Conservation (phyloP, 2,888 invertebrate genomes). For the Thymelicus acteon region DNA sequence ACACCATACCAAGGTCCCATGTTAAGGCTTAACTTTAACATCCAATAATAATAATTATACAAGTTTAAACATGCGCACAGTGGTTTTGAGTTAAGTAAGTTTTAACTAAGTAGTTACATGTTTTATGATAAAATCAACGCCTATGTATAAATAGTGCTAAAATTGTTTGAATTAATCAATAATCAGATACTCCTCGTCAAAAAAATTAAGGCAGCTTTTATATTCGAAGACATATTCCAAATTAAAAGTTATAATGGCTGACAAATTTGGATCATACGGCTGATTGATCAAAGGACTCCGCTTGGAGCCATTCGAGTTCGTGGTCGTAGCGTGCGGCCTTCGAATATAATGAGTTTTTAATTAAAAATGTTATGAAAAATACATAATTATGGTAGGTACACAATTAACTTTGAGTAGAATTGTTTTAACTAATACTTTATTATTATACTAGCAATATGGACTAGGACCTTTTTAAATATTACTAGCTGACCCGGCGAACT, state of each 20-base stretch:
- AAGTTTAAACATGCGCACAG: neutral
- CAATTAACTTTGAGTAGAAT: neutral
- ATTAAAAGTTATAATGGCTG: constrained; percentile 2
- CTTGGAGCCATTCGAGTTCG: neutral
- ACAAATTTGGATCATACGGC: constrained; percentile 3
- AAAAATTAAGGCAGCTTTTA: neutral
- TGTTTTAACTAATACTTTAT: too few relatives aligned
- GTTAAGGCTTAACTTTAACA: constrained; percentile 17
- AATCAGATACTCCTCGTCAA: too few relatives aligned
- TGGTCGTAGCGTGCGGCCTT: neutral
- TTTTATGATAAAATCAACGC: neutral
- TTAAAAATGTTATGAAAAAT: constrained; percentile 1
- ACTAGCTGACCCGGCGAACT: too few relatives aligned
- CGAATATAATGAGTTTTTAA: neutral
- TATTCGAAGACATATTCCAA: neutral
- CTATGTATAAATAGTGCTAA: too few relatives aligned
- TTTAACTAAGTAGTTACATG: neutral
- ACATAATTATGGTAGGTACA: constrained; percentile 1
- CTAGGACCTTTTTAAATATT: too few relatives aligned
- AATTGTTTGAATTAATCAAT: too few relatives aligned
- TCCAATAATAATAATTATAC: neutral
- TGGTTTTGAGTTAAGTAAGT: neutral
- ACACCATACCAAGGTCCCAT: constrained; percentile 22
- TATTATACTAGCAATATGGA: too few relatives aligned
- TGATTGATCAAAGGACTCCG: neutral